A percentile compares a stretch with the other conserved stretches of the same genome.
Evolutionary conservation across 2,797 vertebrate genomes (phyloP).

Genomic region (Cyprinella venusta): DNA sequence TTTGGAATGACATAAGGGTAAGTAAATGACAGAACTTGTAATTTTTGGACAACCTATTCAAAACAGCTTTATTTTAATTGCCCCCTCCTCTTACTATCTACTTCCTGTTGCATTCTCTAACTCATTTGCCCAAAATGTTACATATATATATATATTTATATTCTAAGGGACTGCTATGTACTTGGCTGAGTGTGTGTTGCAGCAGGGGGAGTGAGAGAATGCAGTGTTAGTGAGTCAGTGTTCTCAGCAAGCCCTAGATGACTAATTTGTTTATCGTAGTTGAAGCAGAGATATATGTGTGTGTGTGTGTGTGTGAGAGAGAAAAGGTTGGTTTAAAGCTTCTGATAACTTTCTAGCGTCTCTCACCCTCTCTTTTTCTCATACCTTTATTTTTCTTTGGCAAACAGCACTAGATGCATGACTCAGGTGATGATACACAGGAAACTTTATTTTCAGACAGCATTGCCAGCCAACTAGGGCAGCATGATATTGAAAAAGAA

Average conservation of each 20-base stretch:
- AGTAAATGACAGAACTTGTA: neutral
- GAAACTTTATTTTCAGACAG: neutral
- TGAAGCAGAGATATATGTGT: constrained; percentile 58
- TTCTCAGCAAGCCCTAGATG: constrained; percentile 67
- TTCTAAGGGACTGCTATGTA: constrained; percentile 32
- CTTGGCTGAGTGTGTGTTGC: constrained; percentile 44
- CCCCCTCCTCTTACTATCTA: neutral
- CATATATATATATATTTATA: too few relatives aligned
- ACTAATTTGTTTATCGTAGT: constrained; percentile 75
- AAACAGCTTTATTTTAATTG: constrained; percentile 5
- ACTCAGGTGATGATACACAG: constrained; percentile 18
- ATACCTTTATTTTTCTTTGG: neutral
- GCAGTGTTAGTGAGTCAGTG: constrained; percentile 70
- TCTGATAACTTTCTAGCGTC: constrained; percentile 24
- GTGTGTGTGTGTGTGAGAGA: constrained; percentile 46
- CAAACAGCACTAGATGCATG: constrained; percentile 3
- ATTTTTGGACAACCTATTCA: neutral
- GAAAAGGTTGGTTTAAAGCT: constrained; percentile 31
- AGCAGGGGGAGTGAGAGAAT: constrained; percentile 40
- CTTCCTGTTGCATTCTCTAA: neutral
- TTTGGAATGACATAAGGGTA: neutral
- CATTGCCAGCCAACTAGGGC: neutral
- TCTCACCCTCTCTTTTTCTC: neutral
- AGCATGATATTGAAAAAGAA: neutral
- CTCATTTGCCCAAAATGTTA: constrained; percentile 6